A percentile compares a stretch with the other conserved stretches of the same genome.
phyloP scores from a whole-genome alignment of 2,113 vertebrate species.

The Caranx melampygus region DNA sequence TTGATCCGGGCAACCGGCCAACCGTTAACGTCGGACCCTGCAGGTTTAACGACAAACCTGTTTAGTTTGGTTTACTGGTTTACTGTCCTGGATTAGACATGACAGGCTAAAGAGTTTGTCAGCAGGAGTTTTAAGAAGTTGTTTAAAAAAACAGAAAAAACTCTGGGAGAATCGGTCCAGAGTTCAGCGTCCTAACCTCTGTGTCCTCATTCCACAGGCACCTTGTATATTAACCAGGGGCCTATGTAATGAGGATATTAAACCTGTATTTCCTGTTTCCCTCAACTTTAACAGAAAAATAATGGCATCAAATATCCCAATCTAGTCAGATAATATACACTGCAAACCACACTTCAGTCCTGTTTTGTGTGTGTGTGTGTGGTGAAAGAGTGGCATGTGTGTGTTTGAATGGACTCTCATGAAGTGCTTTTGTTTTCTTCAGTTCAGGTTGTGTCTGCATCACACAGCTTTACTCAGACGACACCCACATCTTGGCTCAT shows the following conservation, averaged over 20 bases:
- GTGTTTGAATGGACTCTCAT: background rate
- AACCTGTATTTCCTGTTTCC: no score
- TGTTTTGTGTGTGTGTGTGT: background rate
- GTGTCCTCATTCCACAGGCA: background rate
- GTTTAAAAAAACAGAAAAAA: background rate
- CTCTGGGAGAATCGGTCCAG: background rate
- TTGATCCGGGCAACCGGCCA: no score
- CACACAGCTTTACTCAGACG: constrained; percentile 70
- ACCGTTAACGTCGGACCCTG: no score
- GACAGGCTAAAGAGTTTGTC: background rate
- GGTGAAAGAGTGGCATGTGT: background rate
- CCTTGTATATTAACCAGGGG: no score
- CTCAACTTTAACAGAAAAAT: no score
- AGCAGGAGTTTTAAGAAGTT: background rate
- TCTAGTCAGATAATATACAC: no score
- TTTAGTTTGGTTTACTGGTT: background rate
- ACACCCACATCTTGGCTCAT: constrained; percentile 17
- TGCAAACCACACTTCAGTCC: no score
- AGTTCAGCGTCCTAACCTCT: background rate
- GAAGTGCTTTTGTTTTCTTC: background rate
- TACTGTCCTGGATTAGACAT: background rate
- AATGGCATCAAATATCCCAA: no score
- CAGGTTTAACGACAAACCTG: no score
- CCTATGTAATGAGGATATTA: no score
- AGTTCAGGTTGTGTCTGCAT: constrained; percentile 78